A percentile compares a stretch with the other conserved stretches of the same genome.
Evolutionary conservation across 2,113 vertebrate genomes (phyloP).

Genomic region (Hyla sarda): DNA sequence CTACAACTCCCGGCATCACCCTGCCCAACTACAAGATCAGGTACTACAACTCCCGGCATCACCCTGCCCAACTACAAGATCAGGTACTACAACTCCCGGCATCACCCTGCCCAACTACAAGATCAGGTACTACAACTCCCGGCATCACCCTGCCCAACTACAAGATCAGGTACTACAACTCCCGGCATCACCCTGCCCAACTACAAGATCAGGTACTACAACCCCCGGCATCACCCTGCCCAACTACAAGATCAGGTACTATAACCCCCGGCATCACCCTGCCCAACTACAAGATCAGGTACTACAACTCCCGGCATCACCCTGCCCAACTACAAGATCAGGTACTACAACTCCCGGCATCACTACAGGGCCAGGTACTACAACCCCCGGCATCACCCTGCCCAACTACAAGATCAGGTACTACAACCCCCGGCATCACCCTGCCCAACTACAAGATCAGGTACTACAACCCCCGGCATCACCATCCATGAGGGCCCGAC

Average conservation of each 20-base stretch:
- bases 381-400: too few species aligned
- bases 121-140: conserved; percentile 67
- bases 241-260: neutral
- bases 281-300: too few species aligned
- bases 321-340: too few species aligned
- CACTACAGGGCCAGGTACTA: conserved; percentile 82
- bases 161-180: neutral
- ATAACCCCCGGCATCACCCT: neutral
- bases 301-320: neutral
- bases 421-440: neutral
- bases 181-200: conserved; percentile 86
- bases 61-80: conserved; percentile 92
- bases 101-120: too few species aligned
- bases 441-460: too few species aligned
- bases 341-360: conserved; percentile 58
- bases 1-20: too few species aligned
- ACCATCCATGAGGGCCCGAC: too few species aligned
- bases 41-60: conserved; percentile 65
- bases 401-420: too few species aligned
- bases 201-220: conserved; percentile 93
- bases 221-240: neutral
- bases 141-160: conserved; percentile 50
- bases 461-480: conserved; percentile 61
- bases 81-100: conserved; percentile 72
- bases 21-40: neutral